Conservation (phyloP, 37 sponge, comb jelly and placozoan genomes). For the Oopsacas minuta region DNA sequence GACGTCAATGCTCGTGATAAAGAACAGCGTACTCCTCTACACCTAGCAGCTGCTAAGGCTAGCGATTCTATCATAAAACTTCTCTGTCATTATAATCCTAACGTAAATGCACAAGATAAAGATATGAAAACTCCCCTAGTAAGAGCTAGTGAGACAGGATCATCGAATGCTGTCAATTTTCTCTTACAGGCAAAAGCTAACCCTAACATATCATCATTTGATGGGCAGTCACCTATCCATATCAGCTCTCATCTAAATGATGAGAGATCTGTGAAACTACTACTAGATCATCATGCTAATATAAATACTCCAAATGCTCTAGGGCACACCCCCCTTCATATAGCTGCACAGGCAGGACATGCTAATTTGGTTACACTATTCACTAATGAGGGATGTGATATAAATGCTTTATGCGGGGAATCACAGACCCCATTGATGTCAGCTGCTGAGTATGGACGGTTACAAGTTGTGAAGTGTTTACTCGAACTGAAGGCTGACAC, state of each 20-base stretch:
- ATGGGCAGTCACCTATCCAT: background rate
- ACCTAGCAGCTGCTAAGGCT: background rate
- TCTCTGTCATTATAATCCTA: background rate
- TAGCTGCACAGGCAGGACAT: conserved; percentile 51
- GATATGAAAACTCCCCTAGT: background rate
- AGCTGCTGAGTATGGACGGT: background rate
- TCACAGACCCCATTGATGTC: background rate
- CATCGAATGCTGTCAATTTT: background rate
- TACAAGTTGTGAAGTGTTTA: background rate
- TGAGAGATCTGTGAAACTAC: background rate
- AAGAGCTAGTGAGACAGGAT: background rate
- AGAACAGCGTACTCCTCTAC: background rate
- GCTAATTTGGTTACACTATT: background rate
- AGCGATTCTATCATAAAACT: background rate
- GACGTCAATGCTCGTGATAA: conserved; percentile 7
- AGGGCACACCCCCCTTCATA: conserved; percentile 71
- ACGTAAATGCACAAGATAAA: background rate
- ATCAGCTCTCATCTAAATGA: background rate
- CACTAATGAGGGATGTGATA: background rate
- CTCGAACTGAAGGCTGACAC: background rate
- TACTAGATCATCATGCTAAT: background rate
- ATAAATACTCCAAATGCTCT: background rate
- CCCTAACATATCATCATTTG: background rate
- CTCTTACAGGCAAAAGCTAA: background rate
- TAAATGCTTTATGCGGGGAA: background rate